Evolutionary conservation across 2,888 invertebrate species (phyloP), one percentile per base, ranked within the genome.

Genomic region (Ophion ventricosus): DNA sequence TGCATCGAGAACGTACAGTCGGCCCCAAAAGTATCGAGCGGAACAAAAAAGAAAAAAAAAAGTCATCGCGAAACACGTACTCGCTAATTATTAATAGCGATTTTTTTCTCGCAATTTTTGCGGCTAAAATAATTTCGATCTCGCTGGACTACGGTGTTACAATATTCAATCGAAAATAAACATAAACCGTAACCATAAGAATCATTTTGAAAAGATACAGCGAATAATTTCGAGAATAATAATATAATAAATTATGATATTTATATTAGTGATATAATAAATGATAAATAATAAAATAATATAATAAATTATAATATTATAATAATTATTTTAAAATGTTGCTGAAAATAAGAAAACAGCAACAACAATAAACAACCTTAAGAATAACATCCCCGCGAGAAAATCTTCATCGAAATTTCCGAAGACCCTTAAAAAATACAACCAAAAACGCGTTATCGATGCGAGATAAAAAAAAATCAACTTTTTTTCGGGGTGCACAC

Each of bases 1-100:
- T 49, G 70, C 20, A 67, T 69, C n/a, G n/a, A 74, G 63, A 63
- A 74, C 43, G 63, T 74, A 74, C 74, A 74, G n/a, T 74, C 63
- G 11, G 14, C 11, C 17, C 5, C n/a, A 49, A 74, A 70, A 70
- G 17, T 17, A 2, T 17, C 17, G 0, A 49, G 17, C 14, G 3
- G 49, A 49, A 49, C 14, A 49, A 17, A 2, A 49, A 49, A 14
- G 49, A 49, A 49, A 49, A 49, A 49, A 14, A 49, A 49, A 40
- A 7, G 49, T 17, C 14, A 17, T 1, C 1, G 11, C 49, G 2
- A 14, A 49, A 40, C 14, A 14, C 11, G 14, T 14, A 49, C 11
- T 14, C 49, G 11, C 11, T 49, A 14, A 49, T 11, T 14, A 49
- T 14, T 3, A 49, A 1, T 8, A n/a, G n/a, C n/a, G n/a, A n/a